Percentiles rank a stretch among this genome's conserved stretches.
Conservation (phyloP, 2,113 vertebrate species). For the Phaethornis superciliosus region DNA sequence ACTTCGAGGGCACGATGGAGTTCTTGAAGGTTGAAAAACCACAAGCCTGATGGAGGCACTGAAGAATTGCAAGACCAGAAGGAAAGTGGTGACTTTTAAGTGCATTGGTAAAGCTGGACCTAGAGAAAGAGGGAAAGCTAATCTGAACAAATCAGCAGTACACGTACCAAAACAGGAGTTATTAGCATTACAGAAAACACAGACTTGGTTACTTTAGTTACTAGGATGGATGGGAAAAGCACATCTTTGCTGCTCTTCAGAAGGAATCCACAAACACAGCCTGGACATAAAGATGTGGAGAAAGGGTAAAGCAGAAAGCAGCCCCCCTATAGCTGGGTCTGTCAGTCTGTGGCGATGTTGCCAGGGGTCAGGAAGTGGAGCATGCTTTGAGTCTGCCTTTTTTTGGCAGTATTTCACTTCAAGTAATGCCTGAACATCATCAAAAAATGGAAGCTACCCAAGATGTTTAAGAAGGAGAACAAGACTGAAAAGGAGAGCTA, state of each 20-base stretch:
- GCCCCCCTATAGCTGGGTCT: background rate
- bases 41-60: background rate
- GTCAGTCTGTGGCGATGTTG: background rate
- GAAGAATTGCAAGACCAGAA: background rate
- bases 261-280: background rate
- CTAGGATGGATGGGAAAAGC: background rate
- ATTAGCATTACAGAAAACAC: background rate
- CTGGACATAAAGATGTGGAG: background rate
- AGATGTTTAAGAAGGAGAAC: background rate
- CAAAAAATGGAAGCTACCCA: background rate
- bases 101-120: background rate
- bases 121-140: background rate
- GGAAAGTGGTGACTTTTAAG: background rate
- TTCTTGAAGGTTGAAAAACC: background rate
- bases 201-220: fast-evolving
- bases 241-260: background rate
- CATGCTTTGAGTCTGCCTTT: background rate
- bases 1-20: fast-evolving
- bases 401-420: background rate
- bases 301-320: background rate
- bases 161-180: fast-evolving
- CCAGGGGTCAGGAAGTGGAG: background rate
- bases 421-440: slow-evolving; percentile 5
- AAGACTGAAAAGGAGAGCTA: slow-evolving; percentile 5
- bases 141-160: background rate